Base-by-base conservation (phyloP, 2,888 invertebrate genomes). In the Apotomis turbidana region DNA sequence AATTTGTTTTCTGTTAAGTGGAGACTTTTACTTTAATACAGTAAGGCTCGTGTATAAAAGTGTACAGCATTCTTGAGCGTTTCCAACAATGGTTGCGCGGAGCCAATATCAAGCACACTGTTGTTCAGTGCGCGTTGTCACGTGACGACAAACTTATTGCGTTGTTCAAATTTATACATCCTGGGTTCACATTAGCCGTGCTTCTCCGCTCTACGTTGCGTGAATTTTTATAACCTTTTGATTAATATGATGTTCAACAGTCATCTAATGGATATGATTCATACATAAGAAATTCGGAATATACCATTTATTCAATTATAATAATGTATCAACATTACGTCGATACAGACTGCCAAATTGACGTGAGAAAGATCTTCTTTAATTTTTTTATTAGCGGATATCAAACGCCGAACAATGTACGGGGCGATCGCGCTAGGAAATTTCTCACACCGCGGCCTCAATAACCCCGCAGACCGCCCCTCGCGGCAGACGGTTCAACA, bases 211-310 rank as follows among this genome's bases (percentile, higher is more conserved):
- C 68, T 58, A 72, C 68, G 68, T 54, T 63, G 52, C 58, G 38
- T 63, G 72, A 68, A 72, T 72, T 68, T 68, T 72, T 58, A 72
- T 72, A 49, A 54, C 68, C 72, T 68, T 59, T 72, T 63, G 68
- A 72, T 63, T 68, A 59, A 59, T 49, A 46, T 46, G 38, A n/a
- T 62, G 41, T 63, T 62, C n/a, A 44, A 68, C 51, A 52, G 36
- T 46, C 10, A 63, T 58, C 46, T 54, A 63, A 59, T 68, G 36
- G 44, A 52, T 52, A 27, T 41, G 27, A 12, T 60, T 59, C 59
- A 58, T n/a, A 5, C 38, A 12, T 51, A 13, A 9, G 38, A 52
- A 62, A 13, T 52, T 8, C 0, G 0, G 4, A 27, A 13, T 38
- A 52, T 27, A 27, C 2, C 2, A 61, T 49, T 49, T 3, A 51